A percentile compares a stretch with the other conserved stretches of the same genome.
phyloP scores from a whole-genome alignment of 2,797 vertebrate species.

The Poeciliopsis infans region DNA sequence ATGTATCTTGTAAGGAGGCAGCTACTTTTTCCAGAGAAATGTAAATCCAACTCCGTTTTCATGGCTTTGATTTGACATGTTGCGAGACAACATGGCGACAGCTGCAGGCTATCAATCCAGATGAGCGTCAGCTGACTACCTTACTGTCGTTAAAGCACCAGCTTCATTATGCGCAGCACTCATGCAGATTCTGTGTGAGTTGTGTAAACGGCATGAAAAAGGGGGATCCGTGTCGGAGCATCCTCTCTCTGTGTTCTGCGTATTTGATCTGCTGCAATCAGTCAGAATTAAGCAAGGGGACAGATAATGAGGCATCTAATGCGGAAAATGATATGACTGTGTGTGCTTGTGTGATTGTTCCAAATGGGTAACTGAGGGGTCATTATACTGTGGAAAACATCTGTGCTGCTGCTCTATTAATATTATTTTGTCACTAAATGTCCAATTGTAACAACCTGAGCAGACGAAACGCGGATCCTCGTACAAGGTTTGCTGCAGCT shows the following conservation, averaged over 20 bases:
- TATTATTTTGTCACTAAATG: slow-evolving; percentile 20
- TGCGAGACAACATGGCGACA: background rate
- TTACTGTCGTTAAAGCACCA: slow-evolving; percentile 35
- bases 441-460: slow-evolving; percentile 54
- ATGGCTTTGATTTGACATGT: background rate
- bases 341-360: slow-evolving; percentile 44
- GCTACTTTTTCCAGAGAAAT: background rate
- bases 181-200: slow-evolving; percentile 14
- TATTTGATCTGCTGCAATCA: slow-evolving; percentile 48
- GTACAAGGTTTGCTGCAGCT: slow-evolving; percentile 30
- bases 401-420: slow-evolving; percentile 38
- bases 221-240: background rate
- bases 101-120: slow-evolving; percentile 34
- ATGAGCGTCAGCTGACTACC: slow-evolving; percentile 39
- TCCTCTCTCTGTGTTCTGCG: slow-evolving; percentile 25
- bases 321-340: slow-evolving; percentile 28
- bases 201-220: slow-evolving; percentile 19
- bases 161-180: slow-evolving; percentile 43
- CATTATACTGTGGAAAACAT: slow-evolving; percentile 55
- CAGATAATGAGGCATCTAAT: slow-evolving; percentile 52
- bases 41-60: background rate
- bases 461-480: slow-evolving; percentile 5
- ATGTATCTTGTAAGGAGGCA: background rate
- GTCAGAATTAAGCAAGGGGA: slow-evolving; percentile 51
- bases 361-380: slow-evolving; percentile 43